Evolutionary conservation across 2,888 invertebrate genomes (phyloP), one percentile per base, ranked within the genome.

Genomic region (Volucella zonaria): DNA sequence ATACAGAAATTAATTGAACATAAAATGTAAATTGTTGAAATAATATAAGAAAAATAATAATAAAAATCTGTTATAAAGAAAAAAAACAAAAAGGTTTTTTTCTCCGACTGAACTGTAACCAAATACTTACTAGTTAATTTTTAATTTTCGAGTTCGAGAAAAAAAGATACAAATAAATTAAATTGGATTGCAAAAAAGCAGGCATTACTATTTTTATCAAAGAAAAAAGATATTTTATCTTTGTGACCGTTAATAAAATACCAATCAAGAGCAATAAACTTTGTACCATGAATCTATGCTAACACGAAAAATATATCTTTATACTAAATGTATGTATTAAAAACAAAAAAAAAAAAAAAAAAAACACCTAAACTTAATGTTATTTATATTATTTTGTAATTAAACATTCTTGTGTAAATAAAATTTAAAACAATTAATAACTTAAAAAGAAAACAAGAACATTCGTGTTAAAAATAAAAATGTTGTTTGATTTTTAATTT

Each of bases 241-340:
- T 74, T 78, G 49, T 70, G 54, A 76, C 47, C 64, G 64, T 56
- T 70, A 70, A 51, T 15, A 61, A 73, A 79, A 73, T 51, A 80
- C 61, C 81, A 85, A 81, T 75, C 81, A 85, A 85, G 73, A 85
- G 85, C 85, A 85, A 85, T 85, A 85, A 85, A 85, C 81, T 85
- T 77, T 85, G 85, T 85, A 85, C 85, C 85, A 85, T 85, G 81
- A 80, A 85, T 68, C 76, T 81, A 85, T 42, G 62, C 66, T 71
- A 77, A 83, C 18, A 70, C 38, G 47, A 61, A 66, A 54, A 40
- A 67, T 42, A 56, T 31, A 51, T 18, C 52, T 18, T 11, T 18
- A 52, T 45, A 47, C 56, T 64, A 31, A 38, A 67, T 47, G 66
- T 31, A 76, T 52, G 45, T 68, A 70, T 73, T 56, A 47, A 64